A percentile compares a stretch with the other conserved stretches of the same genome.
phyloP scores from a whole-genome alignment of 2,797 vertebrate genomes.

The Protonibea diacanthus region DNA sequence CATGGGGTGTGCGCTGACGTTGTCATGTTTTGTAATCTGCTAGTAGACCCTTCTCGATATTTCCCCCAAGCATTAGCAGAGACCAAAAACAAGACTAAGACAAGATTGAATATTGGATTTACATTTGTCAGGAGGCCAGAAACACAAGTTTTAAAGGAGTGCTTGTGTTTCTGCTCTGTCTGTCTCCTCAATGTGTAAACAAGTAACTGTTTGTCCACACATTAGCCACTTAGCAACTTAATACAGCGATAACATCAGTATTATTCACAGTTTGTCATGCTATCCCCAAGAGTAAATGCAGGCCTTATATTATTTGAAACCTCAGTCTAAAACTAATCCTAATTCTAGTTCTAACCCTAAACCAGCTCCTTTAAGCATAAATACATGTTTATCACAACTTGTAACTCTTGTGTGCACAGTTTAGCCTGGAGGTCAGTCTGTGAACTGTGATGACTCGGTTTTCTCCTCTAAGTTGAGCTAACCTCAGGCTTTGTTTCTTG shows the following conservation, averaged over 20 bases:
- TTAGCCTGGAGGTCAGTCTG: background rate
- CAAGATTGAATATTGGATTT: background rate
- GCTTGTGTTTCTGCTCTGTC: too few relatives aligned
- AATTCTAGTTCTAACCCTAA: background rate
- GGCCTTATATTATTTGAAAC: background rate
- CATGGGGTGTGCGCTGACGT: too few relatives aligned
- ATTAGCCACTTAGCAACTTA: background rate
- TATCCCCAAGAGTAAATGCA: background rate
- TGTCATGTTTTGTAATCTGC: too few relatives aligned
- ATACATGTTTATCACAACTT: background rate
- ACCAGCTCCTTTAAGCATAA: background rate
- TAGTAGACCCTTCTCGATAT: too few relatives aligned
- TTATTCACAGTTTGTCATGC: too few relatives aligned
- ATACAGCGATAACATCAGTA: background rate
- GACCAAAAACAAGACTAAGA: background rate
- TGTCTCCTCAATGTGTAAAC: too few relatives aligned
- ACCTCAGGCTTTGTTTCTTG: slow-evolving; percentile 5
- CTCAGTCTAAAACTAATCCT: background rate
- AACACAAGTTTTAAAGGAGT: background rate
- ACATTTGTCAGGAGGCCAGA: background rate
- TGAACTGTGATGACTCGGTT: background rate
- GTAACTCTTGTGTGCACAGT: background rate
- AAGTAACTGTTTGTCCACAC: too few relatives aligned
- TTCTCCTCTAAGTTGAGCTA: background rate
- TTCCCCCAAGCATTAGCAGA: background rate